Percentiles rank a stretch among this genome's conserved stretches.
Evolutionary conservation across 1,140 invertebrate genomes (phyloP).

Genomic region (Drosophila mojavensis): DNA sequence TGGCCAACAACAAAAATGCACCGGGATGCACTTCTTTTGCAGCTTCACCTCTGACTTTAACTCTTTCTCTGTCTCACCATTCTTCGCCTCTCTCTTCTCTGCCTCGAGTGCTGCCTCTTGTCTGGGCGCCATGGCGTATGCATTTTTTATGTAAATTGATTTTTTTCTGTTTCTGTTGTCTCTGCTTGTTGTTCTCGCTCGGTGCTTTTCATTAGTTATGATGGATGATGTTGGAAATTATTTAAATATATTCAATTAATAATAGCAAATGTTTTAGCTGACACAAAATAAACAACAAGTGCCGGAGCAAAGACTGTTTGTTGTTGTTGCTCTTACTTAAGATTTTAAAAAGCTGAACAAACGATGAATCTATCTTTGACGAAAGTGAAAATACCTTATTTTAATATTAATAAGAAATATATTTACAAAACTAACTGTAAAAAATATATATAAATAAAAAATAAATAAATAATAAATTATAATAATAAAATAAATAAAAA

Average conservation of each 20-base stretch:
- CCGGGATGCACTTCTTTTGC: not conserved
- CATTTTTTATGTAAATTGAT: conserved; percentile 81
- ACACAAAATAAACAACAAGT: conserved; percentile 55
- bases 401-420: too few relatives aligned
- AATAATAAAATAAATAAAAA: too few relatives aligned
- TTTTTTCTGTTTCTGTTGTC: conserved; percentile 40
- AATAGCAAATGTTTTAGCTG: conserved; percentile 36
- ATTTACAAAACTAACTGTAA: too few relatives aligned
- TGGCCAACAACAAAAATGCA: conserved; percentile 52
- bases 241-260: conserved; percentile 83
- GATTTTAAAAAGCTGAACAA: too few relatives aligned
- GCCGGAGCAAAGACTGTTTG: not conserved
- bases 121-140: conserved; percentile 73
- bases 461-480: too few relatives aligned
- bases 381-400: too few relatives aligned
- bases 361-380: too few relatives aligned
- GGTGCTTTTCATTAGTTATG: conserved; percentile 73
- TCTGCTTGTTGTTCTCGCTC: conserved; percentile 13
- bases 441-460: too few relatives aligned
- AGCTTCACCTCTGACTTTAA: not conserved
- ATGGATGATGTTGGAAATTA: conserved; percentile 71
- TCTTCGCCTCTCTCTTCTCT: not conserved
- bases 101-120: conserved; percentile 1
- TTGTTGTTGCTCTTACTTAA: not conserved
- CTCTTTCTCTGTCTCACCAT: conserved; percentile 1